Conservation (phyloP, 2,888 invertebrate genomes). For the Ectobius pallidus region DNA sequence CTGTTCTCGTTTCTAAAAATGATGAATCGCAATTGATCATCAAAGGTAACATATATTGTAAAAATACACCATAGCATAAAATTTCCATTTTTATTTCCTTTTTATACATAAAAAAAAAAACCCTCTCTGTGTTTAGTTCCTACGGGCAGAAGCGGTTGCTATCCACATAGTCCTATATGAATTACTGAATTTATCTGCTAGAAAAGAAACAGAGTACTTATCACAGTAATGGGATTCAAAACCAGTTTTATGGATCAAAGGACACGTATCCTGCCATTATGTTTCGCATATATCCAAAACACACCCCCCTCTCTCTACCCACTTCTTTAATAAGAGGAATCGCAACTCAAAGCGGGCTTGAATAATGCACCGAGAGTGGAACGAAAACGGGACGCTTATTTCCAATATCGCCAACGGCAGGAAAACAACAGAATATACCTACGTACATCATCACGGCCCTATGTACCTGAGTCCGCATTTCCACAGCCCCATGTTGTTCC, state of each 20-base stretch:
- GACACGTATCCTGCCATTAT: background rate
- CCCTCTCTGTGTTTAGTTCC: background rate
- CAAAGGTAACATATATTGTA: slow-evolving; percentile 13
- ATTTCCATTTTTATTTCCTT: slow-evolving; percentile 14
- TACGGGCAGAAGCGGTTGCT: background rate
- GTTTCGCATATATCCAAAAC: background rate
- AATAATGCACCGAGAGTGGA: background rate
- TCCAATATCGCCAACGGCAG: background rate
- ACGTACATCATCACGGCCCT: no score
- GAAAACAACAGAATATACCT: background rate
- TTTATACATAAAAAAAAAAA: background rate
- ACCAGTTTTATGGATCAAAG: slow-evolving; percentile 27
- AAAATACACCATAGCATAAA: background rate
- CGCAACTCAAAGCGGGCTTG: slow-evolving; percentile 9
- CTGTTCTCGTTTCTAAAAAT: background rate
- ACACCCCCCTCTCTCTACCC: background rate
- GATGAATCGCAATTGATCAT: background rate
- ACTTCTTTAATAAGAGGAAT: no score
- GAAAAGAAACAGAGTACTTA: slow-evolving; percentile 8
- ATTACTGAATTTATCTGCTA: background rate
- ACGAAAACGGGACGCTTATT: background rate
- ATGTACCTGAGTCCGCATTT: no score
- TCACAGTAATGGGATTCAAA: slow-evolving; percentile 26
- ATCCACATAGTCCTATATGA: background rate
- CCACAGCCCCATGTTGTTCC: no score